Base-by-base conservation (phyloP, 2,888 invertebrate species). In the Athripsodes cinereus region DNA sequence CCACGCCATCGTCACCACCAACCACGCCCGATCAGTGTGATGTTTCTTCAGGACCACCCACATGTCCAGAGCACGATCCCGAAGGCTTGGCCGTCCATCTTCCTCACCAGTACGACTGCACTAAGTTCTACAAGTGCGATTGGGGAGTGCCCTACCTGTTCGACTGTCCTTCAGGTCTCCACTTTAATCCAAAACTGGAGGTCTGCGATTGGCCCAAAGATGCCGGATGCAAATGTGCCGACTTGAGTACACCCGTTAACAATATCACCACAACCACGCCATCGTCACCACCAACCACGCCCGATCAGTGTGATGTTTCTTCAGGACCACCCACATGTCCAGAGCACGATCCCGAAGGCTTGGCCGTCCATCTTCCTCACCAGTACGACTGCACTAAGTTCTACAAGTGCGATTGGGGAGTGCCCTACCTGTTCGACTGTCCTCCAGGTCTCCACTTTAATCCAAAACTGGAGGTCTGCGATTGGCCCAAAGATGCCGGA, bases 361-460 rank as follows among this genome's bases (percentile, higher is more conserved):
- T 55, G 35, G 59, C 59, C 34, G 52, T 53, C 22, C 59, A 56
- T 53, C 26, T 58, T 11, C 52, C 22, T 26, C 62, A 62, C 11
- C 56, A 60, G 18, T 46, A 57, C 22, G 62, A 64, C 51, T 66
- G 65, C 26, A 60, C 59, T 2, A 64, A 64, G 46, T 66, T 50
- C 22, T 62, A 62, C 48, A 54, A 53, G 18, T 62, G 62, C 18
- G 54, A 62, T 16, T 50, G 59, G 53, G 67, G 68, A n/a, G 59
- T 61, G 6, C 57, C 66, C 1, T 64, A 65, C 40, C 19, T 62
- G 13, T 63, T 64, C 26, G 54, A 61, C 16, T 67, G 67, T 58
- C 65, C 66, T n/a, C 50, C 22, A 18, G 62, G 58, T 13, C 57
- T 66, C 11, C 64, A 66, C 51, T 67, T 66, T 49, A 65, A 66